A percentile compares a stretch with the other conserved stretches of the same genome.
Evolutionary conservation across 2,113 vertebrate genomes (phyloP).

Genomic region (Ranitomeya variabilis): DNA sequence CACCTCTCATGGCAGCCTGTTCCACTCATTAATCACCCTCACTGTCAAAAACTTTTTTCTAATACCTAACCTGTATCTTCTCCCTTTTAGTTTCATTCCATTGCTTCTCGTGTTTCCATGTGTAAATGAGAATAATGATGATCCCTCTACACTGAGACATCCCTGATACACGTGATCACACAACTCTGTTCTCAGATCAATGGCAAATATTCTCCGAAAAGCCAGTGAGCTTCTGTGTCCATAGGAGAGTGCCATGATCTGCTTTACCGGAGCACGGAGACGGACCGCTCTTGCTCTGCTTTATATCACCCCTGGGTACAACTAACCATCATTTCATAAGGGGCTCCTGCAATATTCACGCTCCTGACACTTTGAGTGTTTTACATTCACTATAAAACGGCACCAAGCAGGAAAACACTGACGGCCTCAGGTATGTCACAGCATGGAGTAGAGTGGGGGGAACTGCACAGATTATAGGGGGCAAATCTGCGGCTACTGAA

Average conservation of each 20-base stretch:
- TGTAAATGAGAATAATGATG: too few relatives aligned
- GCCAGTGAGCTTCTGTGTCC: background rate
- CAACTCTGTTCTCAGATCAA: background rate
- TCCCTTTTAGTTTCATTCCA: too few relatives aligned
- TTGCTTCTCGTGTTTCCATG: too few relatives aligned
- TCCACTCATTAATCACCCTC: too few relatives aligned
- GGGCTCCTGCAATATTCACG: constrained; percentile 49
- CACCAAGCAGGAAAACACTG: background rate
- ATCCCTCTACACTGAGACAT: too few relatives aligned
- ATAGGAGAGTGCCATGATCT: background rate
- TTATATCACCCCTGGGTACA: constrained; percentile 43
- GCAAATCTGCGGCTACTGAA: too few relatives aligned
- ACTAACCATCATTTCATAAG: constrained; percentile 47
- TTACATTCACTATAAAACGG: constrained; percentile 42
- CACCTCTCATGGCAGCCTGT: too few relatives aligned
- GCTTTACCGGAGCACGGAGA: background rate
- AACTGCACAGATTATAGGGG: background rate
- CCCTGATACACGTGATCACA: background rate
- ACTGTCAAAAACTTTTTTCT: too few relatives aligned
- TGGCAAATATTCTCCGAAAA: background rate
- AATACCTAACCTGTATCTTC: too few relatives aligned
- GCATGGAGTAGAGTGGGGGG: background rate
- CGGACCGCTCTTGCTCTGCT: constrained; percentile 9
- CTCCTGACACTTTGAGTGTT: constrained; percentile 3
- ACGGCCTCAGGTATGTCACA: background rate